Base-by-base conservation (phyloP, 2,888 invertebrate species). In the Aphodius granarius region DNA sequence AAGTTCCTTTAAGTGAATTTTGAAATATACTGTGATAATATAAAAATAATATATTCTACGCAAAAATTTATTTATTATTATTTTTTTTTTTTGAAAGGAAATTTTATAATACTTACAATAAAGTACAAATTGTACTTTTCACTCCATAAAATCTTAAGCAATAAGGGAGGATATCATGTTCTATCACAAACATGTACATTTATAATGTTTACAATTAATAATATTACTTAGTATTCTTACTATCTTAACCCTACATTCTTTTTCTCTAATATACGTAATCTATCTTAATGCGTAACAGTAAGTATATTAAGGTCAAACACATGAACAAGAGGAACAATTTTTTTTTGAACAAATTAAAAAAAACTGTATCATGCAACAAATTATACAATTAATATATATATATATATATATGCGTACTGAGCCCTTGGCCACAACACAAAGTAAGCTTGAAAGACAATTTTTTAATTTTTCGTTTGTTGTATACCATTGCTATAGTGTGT, bases 121-220 rank as follows among this genome's bases (percentile, higher is more conserved):
- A 43, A 43, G n/a, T n/a, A n/a, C n/a, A n/a, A n/a, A n/a, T n/a
- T n/a, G n/a, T n/a, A n/a, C n/a, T n/a, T n/a, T n/a, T n/a, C n/a
- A n/a, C n/a, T n/a, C n/a, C n/a, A n/a, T 1, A 43, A 43, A 43
- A 43, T 9, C 43, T 6, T 16, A 72, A 72, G 72, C 72, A 72
- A 72, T 72, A 72, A 72, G 13, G 16, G 65, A 22, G 23, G 18
- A 23, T 23, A 66, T 66, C 73, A 73, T 73, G 73, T 73, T 73
- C 73, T 73, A 73, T 73, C 73, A 73, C 17, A 71, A 71, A 21
- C 18, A 71, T 71, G 19, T 3, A 68, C 19, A 5, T 20, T 21
- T 43, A 22, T 19, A 3, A 20, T 71, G 16, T n/a, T 9, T 71
- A 43, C 43, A 43, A 43, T 43, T 43, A 43, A 43, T 43, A 43